Conservation (phyloP, 2,113 vertebrate genomes). For the Mustelus asterias region DNA sequence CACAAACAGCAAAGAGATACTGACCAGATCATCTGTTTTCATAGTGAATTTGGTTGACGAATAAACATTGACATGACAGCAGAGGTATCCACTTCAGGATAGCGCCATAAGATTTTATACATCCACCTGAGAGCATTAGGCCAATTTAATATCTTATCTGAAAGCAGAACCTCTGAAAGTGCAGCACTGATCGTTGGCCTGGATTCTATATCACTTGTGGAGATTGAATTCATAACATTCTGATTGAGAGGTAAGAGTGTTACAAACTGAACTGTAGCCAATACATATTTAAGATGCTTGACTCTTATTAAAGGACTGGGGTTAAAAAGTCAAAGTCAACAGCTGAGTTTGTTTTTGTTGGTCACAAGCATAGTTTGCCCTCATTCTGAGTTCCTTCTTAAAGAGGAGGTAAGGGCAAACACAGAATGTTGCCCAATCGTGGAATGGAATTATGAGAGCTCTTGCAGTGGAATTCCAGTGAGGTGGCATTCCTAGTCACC, state of each 20-base stretch:
- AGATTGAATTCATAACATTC: background rate
- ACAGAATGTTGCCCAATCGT: background rate
- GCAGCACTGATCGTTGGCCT: background rate
- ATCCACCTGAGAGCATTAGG: background rate
- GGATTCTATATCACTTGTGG: background rate
- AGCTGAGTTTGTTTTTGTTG: background rate
- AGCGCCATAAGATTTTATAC: background rate
- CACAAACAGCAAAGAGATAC: background rate
- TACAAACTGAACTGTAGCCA: background rate
- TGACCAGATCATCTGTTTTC: background rate
- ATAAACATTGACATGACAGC: background rate
- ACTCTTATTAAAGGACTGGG: background rate
- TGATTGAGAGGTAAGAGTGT: background rate
- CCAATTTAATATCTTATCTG: background rate
- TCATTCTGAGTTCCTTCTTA: background rate
- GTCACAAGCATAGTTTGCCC: background rate
- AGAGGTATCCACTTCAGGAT: background rate
- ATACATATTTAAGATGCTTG: background rate
- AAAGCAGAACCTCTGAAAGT: background rate
- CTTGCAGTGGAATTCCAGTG: background rate
- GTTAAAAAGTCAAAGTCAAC: background rate
- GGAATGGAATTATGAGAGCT: background rate
- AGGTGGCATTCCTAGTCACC: background rate
- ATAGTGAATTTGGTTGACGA: background rate
- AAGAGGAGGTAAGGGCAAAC: background rate